These are phyloP conservation scores for Chalcosyrphus nemorum DNA, from an alignment of 2,888 invertebrate genomes.

Conservation along the genomic window DNA sequence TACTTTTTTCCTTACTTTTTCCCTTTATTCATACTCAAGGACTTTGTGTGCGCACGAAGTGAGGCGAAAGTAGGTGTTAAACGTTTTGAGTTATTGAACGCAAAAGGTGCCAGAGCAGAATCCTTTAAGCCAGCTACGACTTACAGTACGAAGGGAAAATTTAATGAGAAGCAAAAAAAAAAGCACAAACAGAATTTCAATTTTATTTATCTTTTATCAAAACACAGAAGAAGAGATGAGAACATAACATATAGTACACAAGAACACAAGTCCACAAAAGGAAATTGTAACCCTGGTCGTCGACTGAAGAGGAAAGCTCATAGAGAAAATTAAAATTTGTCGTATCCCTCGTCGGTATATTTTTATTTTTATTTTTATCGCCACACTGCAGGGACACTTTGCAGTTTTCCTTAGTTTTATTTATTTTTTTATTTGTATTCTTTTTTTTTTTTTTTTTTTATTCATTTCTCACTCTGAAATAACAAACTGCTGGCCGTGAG, in stretches of 20 bases:
- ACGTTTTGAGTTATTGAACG: slow-evolving; percentile 55
- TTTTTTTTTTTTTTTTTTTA: too few species aligned
- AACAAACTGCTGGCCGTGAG: slow-evolving; percentile 43
- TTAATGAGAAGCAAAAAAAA: slow-evolving; percentile 16
- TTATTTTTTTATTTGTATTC: neutral
- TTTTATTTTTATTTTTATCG: slow-evolving; percentile 70
- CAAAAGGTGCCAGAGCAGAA: slow-evolving; percentile 30
- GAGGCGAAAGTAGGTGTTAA: slow-evolving; percentile 46
- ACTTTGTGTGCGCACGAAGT: slow-evolving; percentile 1
- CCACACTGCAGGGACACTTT: slow-evolving; percentile 59
- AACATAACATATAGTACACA: neutral
- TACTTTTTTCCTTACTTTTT: neutral
- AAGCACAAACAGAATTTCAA: slow-evolving; percentile 31
- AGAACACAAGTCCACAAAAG: neutral
- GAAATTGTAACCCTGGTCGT: neutral
- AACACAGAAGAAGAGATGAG: slow-evolving; percentile 2
- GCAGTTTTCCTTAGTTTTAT: slow-evolving; percentile 24
- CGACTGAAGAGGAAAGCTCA: slow-evolving; percentile 28
- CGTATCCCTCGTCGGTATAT: slow-evolving; percentile 36
- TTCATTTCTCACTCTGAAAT: slow-evolving; percentile 35
- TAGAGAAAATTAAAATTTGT: slow-evolving; percentile 62
- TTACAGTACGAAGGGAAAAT: slow-evolving; percentile 1
- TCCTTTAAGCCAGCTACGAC: slow-evolving; percentile 26
- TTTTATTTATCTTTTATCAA: slow-evolving; percentile 44
- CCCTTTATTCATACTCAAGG: neutral